phyloP scores from a whole-genome alignment of 2,888 invertebrate species.

The Lochmaea capreae region DNA sequence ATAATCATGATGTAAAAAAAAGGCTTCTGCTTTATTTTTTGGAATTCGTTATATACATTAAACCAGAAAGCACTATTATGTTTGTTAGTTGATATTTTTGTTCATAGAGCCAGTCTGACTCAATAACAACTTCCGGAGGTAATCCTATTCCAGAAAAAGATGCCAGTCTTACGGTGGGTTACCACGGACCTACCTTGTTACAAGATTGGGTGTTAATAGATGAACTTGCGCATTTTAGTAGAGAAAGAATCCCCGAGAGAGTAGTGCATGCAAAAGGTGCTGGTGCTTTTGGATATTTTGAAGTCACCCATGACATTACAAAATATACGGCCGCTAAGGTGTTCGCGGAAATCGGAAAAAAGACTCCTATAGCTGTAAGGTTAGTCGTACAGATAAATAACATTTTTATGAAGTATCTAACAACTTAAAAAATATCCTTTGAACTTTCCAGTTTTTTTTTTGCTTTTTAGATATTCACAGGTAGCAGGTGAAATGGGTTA shows the following conservation, averaged over 20 bases:
- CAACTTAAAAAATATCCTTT: too few relatives aligned
- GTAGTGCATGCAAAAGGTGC: conserved; percentile 97
- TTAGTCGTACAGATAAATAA: conserved; percentile 15
- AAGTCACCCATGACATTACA: conserved; percentile 87
- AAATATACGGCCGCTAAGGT: conserved; percentile 83
- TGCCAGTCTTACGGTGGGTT: conserved; percentile 85
- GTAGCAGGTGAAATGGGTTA: conserved; percentile 92
- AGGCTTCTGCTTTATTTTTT: too few relatives aligned
- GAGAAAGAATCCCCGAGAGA: conserved; percentile 95
- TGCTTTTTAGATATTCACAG: conserved; percentile 73
- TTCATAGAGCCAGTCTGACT: conserved; percentile 69
- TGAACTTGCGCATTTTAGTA: conserved; percentile 84
- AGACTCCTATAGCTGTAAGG: conserved; percentile 82
- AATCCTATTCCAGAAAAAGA: conserved; percentile 83
- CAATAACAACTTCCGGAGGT: conserved; percentile 84
- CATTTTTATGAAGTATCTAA: too few relatives aligned
- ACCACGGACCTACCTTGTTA: conserved; percentile 85
- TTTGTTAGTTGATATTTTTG: conserved; percentile 31
- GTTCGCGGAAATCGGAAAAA: conserved; percentile 82
- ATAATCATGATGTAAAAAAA: too few relatives aligned
- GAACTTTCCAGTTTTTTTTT: too few relatives aligned
- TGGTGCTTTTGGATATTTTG: conserved; percentile 87
- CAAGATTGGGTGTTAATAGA: conserved; percentile 86
- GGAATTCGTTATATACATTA: too few relatives aligned
- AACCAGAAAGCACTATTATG: neutral